These are phyloP conservation scores for human (Homo sapiens) DNA, from an alignment of 2,113 vertebrate species.

Conservation along the genomic window DNA sequence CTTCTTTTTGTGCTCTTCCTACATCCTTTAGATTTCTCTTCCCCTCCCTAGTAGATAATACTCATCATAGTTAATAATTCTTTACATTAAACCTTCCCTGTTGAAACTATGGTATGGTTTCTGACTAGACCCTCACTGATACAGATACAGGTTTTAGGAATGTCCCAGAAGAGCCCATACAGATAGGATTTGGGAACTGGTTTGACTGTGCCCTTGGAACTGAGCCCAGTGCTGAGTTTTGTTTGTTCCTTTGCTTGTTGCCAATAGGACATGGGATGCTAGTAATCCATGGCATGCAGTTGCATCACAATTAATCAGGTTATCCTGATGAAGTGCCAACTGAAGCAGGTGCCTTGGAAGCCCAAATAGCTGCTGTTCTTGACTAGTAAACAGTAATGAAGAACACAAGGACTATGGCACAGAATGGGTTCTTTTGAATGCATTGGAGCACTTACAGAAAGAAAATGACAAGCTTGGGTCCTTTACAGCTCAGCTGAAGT, in stretches of 20 bases:
- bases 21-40: background rate
- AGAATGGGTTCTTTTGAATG: background rate
- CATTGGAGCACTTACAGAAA: background rate
- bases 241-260: background rate
- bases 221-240: background rate
- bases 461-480: background rate
- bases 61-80: background rate
- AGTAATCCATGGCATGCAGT: background rate
- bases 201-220: background rate
- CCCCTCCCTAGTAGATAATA: background rate
- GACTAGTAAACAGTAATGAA: background rate
- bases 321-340: background rate
- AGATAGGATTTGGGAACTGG: background rate
- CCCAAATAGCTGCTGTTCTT: background rate
- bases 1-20: background rate
- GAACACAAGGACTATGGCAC: background rate
- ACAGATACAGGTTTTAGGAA: background rate
- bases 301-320: background rate
- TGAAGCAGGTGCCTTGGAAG: too few relatives aligned
- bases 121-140: background rate
- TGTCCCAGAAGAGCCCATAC: background rate
- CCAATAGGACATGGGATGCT: background rate
- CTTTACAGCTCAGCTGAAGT: background rate
- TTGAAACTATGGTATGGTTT: background rate
- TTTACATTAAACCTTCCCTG: background rate